Percentiles rank a stretch among this genome's conserved stretches.
These are phyloP conservation scores for Trichonephila clavipes DNA, from an alignment of 1,140 invertebrate species.

Conservation along the genomic window DNA sequence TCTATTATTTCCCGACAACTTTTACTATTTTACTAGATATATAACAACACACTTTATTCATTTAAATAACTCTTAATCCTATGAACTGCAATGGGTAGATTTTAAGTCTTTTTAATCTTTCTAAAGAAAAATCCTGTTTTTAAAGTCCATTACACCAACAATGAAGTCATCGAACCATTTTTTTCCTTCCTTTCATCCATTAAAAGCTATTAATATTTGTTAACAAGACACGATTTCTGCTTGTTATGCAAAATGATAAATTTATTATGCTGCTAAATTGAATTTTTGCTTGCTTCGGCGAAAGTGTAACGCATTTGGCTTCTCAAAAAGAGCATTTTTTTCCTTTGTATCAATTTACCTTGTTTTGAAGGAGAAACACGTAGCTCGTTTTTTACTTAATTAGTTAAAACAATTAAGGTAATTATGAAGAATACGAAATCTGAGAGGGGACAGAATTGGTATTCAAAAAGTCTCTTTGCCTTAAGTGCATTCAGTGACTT, in stretches of 20 bases:
- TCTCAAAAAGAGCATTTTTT: conserved; percentile 1
- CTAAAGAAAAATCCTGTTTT: conserved; percentile 12
- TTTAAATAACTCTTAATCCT: too few relatives aligned
- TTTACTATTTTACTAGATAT: too few relatives aligned
- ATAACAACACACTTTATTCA: background rate
- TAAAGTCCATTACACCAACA: conserved; percentile 39
- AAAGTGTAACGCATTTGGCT: conserved; percentile 31
- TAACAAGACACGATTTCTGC: conserved; percentile 60
- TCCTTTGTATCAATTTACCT: conserved; percentile 19
- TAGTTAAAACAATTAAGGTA: conserved; percentile 64
- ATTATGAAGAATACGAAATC: conserved; percentile 55
- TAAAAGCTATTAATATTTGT: conserved; percentile 66
- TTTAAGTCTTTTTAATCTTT: conserved; percentile 47
- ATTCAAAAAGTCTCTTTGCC: background rate
- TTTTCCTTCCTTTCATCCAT: background rate
- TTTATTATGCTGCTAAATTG: conserved; percentile 62
- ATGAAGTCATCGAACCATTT: background rate
- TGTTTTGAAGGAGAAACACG: conserved; percentile 41
- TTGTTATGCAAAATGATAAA: conserved; percentile 67
- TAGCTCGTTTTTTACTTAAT: conserved; percentile 37
- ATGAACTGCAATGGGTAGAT: background rate
- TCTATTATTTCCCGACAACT: background rate
- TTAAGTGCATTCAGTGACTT: background rate
- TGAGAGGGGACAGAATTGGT: conserved; percentile 11
- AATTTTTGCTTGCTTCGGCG: conserved; percentile 48